Evolutionary conservation across 2,888 invertebrate species (phyloP).

Genomic region (Conops quadrifasciatus): DNA sequence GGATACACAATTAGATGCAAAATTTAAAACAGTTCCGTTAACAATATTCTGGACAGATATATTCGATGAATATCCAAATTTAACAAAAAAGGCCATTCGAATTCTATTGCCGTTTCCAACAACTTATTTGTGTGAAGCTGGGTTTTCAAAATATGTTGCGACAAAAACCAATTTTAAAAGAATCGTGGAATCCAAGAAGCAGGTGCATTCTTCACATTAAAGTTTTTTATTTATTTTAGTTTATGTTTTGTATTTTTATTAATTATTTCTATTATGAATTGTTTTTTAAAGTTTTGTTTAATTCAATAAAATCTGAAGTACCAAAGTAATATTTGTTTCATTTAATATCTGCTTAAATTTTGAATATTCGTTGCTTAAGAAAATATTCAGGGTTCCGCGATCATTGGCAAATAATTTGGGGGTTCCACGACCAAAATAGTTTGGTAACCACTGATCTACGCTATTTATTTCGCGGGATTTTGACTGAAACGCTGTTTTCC

Average conservation of each 20-base stretch:
- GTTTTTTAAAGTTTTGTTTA: constrained; percentile 8
- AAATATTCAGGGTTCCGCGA: too few species aligned
- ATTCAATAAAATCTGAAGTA: constrained; percentile 19
- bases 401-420: too few species aligned
- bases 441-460: background rate
- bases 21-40: background rate
- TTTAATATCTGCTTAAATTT: too few species aligned
- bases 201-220: too few species aligned
- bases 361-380: too few species aligned
- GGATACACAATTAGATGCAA: constrained; percentile 8
- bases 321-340: too few species aligned
- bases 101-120: constrained; percentile 9
- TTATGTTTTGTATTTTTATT: constrained; percentile 20
- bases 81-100: constrained; percentile 10
- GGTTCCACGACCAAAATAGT: too few species aligned
- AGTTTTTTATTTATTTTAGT: too few species aligned
- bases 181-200: too few species aligned
- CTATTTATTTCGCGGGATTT: background rate
- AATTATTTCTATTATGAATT: constrained; percentile 19
- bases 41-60: constrained; percentile 1
- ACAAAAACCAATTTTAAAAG: too few species aligned
- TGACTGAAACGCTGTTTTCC: background rate
- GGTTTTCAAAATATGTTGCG: constrained; percentile 9
- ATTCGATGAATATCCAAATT: constrained; percentile 9
- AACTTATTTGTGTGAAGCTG: constrained; percentile 22